phyloP scores from a whole-genome alignment of 2,113 vertebrate genomes.

The Epinephelus moara region DNA sequence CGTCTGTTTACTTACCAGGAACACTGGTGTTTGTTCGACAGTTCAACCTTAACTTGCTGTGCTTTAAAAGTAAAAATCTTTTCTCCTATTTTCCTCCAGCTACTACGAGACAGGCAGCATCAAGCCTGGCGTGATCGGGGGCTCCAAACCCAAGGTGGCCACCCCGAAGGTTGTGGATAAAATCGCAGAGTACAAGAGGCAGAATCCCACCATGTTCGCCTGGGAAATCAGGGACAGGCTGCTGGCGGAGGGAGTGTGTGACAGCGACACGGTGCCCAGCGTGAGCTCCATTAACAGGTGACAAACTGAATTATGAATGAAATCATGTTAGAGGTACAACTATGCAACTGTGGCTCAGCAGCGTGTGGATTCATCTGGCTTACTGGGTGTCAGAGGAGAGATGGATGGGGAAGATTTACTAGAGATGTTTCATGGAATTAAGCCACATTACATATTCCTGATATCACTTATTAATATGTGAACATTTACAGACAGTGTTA shows the following conservation, averaged over 20 bases:
- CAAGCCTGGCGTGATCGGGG: conserved; percentile 92
- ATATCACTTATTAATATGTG: background rate
- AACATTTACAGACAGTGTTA: background rate
- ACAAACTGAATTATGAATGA: conserved; percentile 39
- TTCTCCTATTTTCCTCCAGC: conserved; percentile 60
- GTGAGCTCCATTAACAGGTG: conserved; percentile 95
- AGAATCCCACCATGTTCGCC: conserved; percentile 95
- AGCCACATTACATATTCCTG: background rate
- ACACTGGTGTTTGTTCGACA: background rate
- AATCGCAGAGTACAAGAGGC: conserved; percentile 92
- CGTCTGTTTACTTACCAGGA: background rate
- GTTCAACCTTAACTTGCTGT: background rate
- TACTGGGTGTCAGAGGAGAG: background rate
- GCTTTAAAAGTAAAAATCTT: no score
- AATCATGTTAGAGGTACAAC: background rate
- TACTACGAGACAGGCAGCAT: conserved; percentile 94
- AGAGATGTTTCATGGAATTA: background rate
- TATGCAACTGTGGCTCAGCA: background rate
- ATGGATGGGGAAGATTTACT: background rate
- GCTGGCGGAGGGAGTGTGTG: conserved; percentile 90
- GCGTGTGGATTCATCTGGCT: background rate
- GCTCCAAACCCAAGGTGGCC: conserved; percentile 93
- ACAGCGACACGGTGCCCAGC: conserved; percentile 92
- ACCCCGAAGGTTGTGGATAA: conserved; percentile 94
- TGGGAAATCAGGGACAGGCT: conserved; percentile 94